Evolutionary conservation across 1,140 invertebrate genomes (phyloP), one percentile per base, ranked within the genome.

Genomic region (Ericerus pela): DNA sequence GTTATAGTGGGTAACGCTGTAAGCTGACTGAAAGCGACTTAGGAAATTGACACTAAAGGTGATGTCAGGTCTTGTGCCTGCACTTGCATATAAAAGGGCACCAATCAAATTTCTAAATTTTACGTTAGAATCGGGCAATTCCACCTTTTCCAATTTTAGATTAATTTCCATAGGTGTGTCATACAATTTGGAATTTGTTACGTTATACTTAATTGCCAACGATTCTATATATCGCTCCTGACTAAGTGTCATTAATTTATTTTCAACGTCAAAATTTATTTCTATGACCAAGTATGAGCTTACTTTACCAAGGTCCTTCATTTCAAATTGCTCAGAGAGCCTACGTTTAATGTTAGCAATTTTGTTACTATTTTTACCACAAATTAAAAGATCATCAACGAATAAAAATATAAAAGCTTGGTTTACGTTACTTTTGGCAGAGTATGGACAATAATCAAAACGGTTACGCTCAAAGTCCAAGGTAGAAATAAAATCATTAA

Each of bases 61-160:
- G 20, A 75, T 70, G 60, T 75, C 73, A 47, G 72, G 73, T 24
- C 73, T 53, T 14, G 70, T 73, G 0, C 62, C 58, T n/a, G 67
- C 58, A 12, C 65, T 52, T 11, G 74, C 53, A 62, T 73, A 75
- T 62, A 72, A 66, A 12, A 75, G 59, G 12, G 61, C 60, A 22
- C 67, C 68, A 24, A 71, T 61, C 5, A 69, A 33, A n/a, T 63
- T 33, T 52, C 60, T 61, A 57, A 66, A 70, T 28, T 60, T 52
- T 47, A 60, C 30, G 24, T 55, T 52, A 4, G 11, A 10, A 12
- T 14, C 8, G 51, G 54, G 30, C 37, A 28, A 29, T 24, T 52
- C 43, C n/a, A 41, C 54, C 51, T 55, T 60, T 26, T 56, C 43
- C 20, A 64, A 28, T 11, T 61, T 55, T 12, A 30, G n/a, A 18